Evolutionary conservation across 2,797 vertebrate genomes (phyloP).

Genomic region (Prionace glauca): DNA sequence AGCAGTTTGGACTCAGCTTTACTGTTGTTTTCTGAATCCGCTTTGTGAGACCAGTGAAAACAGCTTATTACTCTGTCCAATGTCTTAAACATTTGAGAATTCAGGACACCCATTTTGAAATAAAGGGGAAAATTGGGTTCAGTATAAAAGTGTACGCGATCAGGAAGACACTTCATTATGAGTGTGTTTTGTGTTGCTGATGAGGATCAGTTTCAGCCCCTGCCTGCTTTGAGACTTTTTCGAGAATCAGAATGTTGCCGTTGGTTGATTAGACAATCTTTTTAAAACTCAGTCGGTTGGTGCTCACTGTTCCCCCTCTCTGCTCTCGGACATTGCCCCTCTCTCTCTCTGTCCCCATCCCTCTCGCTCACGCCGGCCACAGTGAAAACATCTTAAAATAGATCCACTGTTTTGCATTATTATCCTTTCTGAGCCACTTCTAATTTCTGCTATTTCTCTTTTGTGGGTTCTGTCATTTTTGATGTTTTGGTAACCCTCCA

Average conservation of each 20-base stretch:
- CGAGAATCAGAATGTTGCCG: not conserved
- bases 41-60: not conserved
- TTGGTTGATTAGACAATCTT: not conserved
- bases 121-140: not conserved
- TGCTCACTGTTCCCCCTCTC: too few relatives aligned
- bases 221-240: not conserved
- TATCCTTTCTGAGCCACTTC: not conserved
- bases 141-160: too few relatives aligned
- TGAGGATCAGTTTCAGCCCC: not conserved
- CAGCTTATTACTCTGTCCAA: too few relatives aligned
- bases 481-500: not conserved
- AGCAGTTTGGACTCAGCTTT: not conserved
- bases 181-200: not conserved
- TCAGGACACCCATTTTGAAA: too few relatives aligned
- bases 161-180: not conserved
- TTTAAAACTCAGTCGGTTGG: too few relatives aligned
- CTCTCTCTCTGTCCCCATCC: too few relatives aligned
- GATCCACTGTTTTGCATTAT: not conserved
- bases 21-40: not conserved
- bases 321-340: too few relatives aligned
- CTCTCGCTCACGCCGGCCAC: too few relatives aligned
- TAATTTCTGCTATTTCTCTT: not conserved
- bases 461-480: not conserved
- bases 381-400: not conserved
- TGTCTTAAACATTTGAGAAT: too few relatives aligned